Evolutionary conservation across 2,113 vertebrate genomes (phyloP), one percentile per base, ranked within the genome.

Genomic region (Hylia prasina): DNA sequence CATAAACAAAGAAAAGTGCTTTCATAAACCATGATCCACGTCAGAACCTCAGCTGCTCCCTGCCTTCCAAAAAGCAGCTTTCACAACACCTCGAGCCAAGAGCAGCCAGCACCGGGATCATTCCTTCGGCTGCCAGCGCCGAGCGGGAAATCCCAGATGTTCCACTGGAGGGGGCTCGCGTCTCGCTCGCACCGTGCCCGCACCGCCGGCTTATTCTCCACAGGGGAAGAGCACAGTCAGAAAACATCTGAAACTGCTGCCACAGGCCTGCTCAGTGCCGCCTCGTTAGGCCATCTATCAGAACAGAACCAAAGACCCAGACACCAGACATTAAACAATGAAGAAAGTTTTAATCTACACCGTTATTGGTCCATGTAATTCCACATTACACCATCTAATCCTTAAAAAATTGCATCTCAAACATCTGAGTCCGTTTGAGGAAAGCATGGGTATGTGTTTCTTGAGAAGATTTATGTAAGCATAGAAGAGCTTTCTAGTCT

Each of bases 111-210:
- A 18, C 8, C 13, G 35, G 53, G 23, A 68, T 16, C n/a, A 24
- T 24, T 33, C 61, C 68, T 24, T 3, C 4, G 23, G 70, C 56
- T 31, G 61, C 11, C 27, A 31, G 44, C 0, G 33, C 35, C 1
- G 24, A 45, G 63, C 72, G 60, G 66, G 15, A 48, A 58, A 82
- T 33, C 10, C 5, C 57, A 14, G 31, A 27, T 5, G 28, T 61
- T 69, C 85, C 97, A 77, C 75, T 48, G 94, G 95, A 66, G 94
- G 94, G 95, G 82, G 91, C 88, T 60, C 24, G 25, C 16, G 72
- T n/a, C 39, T 63, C 51, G 2, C 73, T 17, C 48, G 4, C 69
- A 64, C 19, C 8, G 48, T 11, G 44, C 57, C 40, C 0, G 15
- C 40, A 35, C 16, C 2, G 1, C 27, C 1, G 2, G 24, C 39